Evolutionary conservation across 2,113 vertebrate genomes (phyloP).

Genomic region (Notothenia rossii): DNA sequence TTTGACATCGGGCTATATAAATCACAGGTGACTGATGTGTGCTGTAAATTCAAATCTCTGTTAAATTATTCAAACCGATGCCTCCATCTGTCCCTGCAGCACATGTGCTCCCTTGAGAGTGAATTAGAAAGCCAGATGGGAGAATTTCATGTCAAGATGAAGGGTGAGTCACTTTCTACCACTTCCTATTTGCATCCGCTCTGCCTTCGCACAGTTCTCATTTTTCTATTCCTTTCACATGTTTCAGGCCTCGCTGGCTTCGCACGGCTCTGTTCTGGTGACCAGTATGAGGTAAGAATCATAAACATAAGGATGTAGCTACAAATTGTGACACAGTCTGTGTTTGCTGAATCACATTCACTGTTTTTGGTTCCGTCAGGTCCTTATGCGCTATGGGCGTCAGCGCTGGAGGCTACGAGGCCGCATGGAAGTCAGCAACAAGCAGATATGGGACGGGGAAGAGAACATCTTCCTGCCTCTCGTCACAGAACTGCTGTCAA

Average conservation of each 20-base stretch:
- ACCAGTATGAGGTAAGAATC: slow-evolving; percentile 95
- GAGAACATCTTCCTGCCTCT: slow-evolving; percentile 96
- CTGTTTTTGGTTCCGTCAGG: slow-evolving; percentile 78
- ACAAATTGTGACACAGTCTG: background rate
- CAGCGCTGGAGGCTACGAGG: slow-evolving; percentile 97
- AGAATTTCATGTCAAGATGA: slow-evolving; percentile 98
- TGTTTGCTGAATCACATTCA: background rate
- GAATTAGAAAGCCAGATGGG: slow-evolving; percentile 97
- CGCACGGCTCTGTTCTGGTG: slow-evolving; percentile 95
- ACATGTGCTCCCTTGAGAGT: slow-evolving; percentile 95
- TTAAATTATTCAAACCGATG: background rate
- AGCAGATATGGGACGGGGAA: slow-evolving; percentile 98
- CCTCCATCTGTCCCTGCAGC: slow-evolving; percentile 79
- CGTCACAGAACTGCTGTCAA: slow-evolving; percentile 95
- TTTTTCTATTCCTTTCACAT: slow-evolving; percentile 22
- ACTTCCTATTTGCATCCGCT: slow-evolving; percentile 35
- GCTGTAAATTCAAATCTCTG: background rate
- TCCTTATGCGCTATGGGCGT: slow-evolving; percentile 96
- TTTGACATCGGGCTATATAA: too few relatives aligned
- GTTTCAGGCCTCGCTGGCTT: slow-evolving; percentile 95
- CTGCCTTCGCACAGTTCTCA: slow-evolving; percentile 34
- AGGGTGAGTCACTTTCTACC: slow-evolving; percentile 86
- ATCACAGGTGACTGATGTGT: background rate
- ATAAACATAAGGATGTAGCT: background rate
- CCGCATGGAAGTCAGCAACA: slow-evolving; percentile 95